Evolutionary conservation across 2,888 invertebrate species (phyloP), one percentile per base, ranked within the genome.

Genomic region (Scrobipalpa atriplicella): DNA sequence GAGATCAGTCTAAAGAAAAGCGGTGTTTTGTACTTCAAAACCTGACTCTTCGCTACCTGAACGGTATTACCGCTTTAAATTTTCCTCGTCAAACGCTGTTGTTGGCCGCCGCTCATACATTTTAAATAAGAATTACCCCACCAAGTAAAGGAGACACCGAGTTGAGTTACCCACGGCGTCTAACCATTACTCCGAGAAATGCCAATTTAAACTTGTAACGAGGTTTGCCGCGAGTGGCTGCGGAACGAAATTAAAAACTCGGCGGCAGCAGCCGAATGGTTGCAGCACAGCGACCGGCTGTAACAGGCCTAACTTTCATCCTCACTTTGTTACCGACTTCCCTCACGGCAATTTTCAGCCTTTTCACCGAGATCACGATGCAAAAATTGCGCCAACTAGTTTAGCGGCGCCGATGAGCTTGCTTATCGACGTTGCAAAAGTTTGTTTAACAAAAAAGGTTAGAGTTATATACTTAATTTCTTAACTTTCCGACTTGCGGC

Each of bases 151-250:
- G 82, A 86, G 87, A 87, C 85, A 86, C 85, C 78, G 79, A 73
- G 74, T 75, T 79, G 78, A 85, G 82, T 87, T 86, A 82, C 79
- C 86, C 82, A 82, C 81, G 83, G 80, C 86, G 83, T 89, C 86
- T 86, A 86, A 85, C 89, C 86, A 87, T 90, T 90, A 89, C 89
- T 88, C 85, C 83, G 90, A 88, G 90, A 90, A 90, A 90, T 87
- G 90, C 89, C 92, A 92, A 92, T 92, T 92, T 92, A 91, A 92
- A 92, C 87, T 91, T 91, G 89, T 91, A 92, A 92, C 90, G 86
- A 91, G 90, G 88, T 90, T 90, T 87, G 85, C 87, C 84, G 86
- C 89, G 86, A 89, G 90, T 87, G 90, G 86, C 86, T 86, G 82
- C 78, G 85, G 84, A 90, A 90, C 88, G 84, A 89, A 91, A 92